Percentiles rank a stretch among this genome's conserved stretches.
phyloP scores from a whole-genome alignment of 2,113 vertebrate genomes.

The rabbit (Oryctolagus cuniculus) region DNA sequence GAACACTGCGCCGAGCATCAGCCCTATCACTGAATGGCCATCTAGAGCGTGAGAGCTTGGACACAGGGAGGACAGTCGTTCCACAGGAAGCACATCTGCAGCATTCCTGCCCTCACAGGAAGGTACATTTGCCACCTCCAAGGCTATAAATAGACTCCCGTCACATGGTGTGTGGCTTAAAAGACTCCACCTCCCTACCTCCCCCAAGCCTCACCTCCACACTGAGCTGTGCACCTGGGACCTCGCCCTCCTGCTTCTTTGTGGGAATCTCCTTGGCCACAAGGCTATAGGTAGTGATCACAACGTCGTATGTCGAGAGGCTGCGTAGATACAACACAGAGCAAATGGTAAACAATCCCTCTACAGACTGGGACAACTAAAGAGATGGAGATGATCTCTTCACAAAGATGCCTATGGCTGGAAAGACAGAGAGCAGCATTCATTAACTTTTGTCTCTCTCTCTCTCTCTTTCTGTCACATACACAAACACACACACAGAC shows the following conservation, averaged over 20 bases:
- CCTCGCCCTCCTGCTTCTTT: constrained; percentile 89
- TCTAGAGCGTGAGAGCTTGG: not conserved
- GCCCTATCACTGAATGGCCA: not conserved
- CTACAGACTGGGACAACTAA: not conserved
- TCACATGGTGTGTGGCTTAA: not conserved
- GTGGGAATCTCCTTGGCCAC: constrained; percentile 94
- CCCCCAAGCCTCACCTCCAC: constrained; percentile 82
- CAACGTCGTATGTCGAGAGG: constrained; percentile 93
- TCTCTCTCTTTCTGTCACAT: not conserved
- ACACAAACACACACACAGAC: not conserved
- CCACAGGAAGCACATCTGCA: too few species aligned
- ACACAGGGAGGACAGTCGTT: not conserved
- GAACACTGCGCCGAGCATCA: not conserved
- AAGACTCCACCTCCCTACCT: not conserved
- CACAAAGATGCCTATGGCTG: not conserved
- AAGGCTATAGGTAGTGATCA: constrained; percentile 96
- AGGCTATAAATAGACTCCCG: not conserved
- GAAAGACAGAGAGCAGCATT: not conserved
- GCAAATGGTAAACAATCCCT: not conserved
- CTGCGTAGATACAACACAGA: constrained; percentile 82
- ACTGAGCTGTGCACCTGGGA: constrained; percentile 84
- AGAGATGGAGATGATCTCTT: not conserved
- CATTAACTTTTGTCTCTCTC: not conserved
- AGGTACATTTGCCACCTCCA: not conserved
- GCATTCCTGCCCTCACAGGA: not conserved